A percentile compares a stretch with the other conserved stretches of the same genome.
Evolutionary conservation across 2,888 invertebrate genomes (phyloP).

Genomic region (Microplitis manilae): DNA sequence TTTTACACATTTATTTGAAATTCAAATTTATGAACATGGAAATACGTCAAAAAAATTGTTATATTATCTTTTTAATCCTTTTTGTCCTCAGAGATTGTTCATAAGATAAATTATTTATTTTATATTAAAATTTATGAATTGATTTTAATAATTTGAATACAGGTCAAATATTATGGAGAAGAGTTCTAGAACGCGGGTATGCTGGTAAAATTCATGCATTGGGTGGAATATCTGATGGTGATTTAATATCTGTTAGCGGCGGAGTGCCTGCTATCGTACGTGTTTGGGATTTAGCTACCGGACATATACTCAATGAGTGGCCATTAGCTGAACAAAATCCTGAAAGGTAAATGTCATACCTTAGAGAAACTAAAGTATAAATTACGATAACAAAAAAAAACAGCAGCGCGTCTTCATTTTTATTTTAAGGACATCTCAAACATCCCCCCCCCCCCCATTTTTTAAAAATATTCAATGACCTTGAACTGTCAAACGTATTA

Average conservation of each 20-base stretch:
- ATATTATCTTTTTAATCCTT: too few species aligned
- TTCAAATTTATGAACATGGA: neutral
- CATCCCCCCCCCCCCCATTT: too few species aligned
- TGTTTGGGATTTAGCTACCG: conserved; percentile 85
- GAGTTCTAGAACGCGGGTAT: conserved; percentile 80
- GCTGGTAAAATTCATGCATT: conserved; percentile 80
- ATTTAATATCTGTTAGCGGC: conserved; percentile 85
- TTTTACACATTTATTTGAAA: neutral
- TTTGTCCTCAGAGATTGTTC: neutral
- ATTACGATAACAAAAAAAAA: neutral
- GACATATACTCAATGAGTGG: conserved; percentile 85
- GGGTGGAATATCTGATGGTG: conserved; percentile 76
- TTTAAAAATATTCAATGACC: too few species aligned
- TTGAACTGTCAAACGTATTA: too few species aligned
- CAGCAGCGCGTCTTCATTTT: too few species aligned
- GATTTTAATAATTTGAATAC: conserved; percentile 46
- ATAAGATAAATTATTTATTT: conserved; percentile 45
- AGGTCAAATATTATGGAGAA: conserved; percentile 88
- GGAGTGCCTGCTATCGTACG: conserved; percentile 81
- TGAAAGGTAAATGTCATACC: conserved; percentile 59
- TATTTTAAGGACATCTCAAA: too few species aligned
- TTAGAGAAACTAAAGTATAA: conserved; percentile 13
- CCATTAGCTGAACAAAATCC: conserved; percentile 69
- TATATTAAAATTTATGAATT: neutral
- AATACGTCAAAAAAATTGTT: conserved; percentile 1